Conservation (phyloP, 2,797 vertebrate genomes). For the Coccyzus lansbergi region DNA sequence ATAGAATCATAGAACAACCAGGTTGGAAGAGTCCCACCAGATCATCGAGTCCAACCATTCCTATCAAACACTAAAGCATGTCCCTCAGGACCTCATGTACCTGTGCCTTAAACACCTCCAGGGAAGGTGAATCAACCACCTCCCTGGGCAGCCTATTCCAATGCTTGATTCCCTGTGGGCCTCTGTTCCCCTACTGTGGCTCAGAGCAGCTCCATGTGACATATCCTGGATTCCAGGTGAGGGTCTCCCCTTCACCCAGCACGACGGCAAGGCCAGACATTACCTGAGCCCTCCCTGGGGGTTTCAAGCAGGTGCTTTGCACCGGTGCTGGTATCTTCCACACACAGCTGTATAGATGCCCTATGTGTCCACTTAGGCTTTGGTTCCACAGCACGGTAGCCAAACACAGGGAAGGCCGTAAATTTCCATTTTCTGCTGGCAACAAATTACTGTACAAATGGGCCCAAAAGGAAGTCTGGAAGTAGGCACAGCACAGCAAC, state of each 20-base stretch:
- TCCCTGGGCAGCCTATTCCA: too few species aligned
- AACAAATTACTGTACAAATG: not conserved
- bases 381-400: not conserved
- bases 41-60: too few species aligned
- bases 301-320: not conserved
- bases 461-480: not conserved
- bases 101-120: too few species aligned
- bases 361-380: not conserved
- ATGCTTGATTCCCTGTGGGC: not conserved
- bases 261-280: fast-evolving
- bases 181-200: not conserved
- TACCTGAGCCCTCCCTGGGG: not conserved
- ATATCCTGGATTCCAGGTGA: not conserved
- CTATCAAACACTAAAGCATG: too few species aligned
- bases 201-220: not conserved
- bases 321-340: not conserved
- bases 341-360: not conserved
- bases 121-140: too few species aligned
- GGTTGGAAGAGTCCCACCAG: too few species aligned
- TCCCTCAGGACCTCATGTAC: too few species aligned
- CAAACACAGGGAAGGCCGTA: not conserved
- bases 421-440: not conserved
- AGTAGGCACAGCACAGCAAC: fast-evolving
- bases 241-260: not conserved
- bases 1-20: too few species aligned